phyloP scores from a whole-genome alignment of 1,140 invertebrate genomes.

The Dendrolimus punctatus region DNA sequence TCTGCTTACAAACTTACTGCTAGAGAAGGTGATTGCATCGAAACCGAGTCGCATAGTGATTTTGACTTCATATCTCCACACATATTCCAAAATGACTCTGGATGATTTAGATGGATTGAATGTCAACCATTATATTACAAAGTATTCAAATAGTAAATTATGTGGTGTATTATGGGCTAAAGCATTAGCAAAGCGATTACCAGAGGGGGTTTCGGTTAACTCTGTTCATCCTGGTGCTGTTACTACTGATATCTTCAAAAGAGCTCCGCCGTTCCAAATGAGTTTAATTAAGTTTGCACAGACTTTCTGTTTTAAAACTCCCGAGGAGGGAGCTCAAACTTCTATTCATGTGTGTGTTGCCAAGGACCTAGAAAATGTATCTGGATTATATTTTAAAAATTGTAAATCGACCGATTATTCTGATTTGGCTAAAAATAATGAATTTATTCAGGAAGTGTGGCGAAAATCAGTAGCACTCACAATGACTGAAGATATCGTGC shows the following conservation, averaged over 20 bases:
- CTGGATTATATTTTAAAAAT: constrained; percentile 55
- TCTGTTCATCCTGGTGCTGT: constrained; percentile 75
- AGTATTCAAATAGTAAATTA: constrained; percentile 80
- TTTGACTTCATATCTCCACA: constrained; percentile 77
- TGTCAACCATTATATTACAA: constrained; percentile 55
- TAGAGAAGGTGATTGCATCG: constrained; percentile 63
- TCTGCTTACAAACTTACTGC: constrained; percentile 76
- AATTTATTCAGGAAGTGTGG: constrained; percentile 36
- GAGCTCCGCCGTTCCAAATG: constrained; percentile 38
- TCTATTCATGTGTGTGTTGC: constrained; percentile 61
- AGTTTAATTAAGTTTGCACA: constrained; percentile 6
- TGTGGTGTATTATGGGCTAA: constrained; percentile 79
- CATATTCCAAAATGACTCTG: constrained; percentile 71
- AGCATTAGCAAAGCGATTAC: constrained; percentile 73
- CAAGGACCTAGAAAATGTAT: constrained; percentile 25
- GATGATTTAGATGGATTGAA: constrained; percentile 74
- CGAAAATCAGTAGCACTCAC: constrained; percentile 3
- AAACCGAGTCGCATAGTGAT: constrained; percentile 77
- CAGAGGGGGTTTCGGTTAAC: constrained; percentile 72
- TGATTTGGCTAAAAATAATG: constrained; percentile 21
- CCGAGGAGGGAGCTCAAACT: constrained; percentile 79
- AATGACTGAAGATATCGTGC: no score
- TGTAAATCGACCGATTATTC: constrained; percentile 19
- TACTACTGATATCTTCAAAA: constrained; percentile 72
- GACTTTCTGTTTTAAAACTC: constrained; percentile 68